A percentile compares a stretch with the other conserved stretches of the same genome.
Evolutionary conservation across 2,888 invertebrate genomes (phyloP).

Genomic region (Operophtera brumata): DNA sequence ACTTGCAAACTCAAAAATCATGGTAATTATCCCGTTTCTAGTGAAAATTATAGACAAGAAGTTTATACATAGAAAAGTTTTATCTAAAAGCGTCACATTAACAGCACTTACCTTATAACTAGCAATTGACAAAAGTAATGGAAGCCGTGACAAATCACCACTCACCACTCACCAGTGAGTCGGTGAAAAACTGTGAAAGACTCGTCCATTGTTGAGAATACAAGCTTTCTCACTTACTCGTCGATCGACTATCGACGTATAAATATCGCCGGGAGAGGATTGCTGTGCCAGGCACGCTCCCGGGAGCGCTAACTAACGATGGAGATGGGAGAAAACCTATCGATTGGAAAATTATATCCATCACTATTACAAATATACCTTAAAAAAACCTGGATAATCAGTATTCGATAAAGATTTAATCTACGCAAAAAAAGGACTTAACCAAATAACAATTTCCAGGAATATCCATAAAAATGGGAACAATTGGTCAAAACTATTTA

Average conservation of each 20-base stretch:
- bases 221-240: constrained; percentile 69
- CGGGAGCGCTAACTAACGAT: constrained; percentile 49
- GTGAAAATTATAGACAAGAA: too few species aligned
- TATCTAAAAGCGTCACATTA: background rate
- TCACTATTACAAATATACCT: too few species aligned
- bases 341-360: too few species aligned
- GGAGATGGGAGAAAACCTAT: constrained; percentile 13
- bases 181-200: constrained; percentile 5
- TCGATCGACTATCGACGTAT: constrained; percentile 51
- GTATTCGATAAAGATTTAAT: too few species aligned
- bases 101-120: background rate
- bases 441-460: too few species aligned
- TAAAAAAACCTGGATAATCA: too few species aligned
- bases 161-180: constrained; percentile 6
- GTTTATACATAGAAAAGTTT: too few species aligned
- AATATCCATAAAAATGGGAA: too few species aligned
- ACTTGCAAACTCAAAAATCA: too few species aligned
- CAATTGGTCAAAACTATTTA: too few species aligned
- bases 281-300: constrained; percentile 56
- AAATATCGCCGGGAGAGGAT: constrained; percentile 69
- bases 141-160: constrained; percentile 11
- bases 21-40: too few species aligned
- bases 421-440: too few species aligned
- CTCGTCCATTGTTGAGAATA: constrained; percentile 38
- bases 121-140: constrained; percentile 16